Percentiles rank a stretch among this genome's conserved stretches.
These are phyloP conservation scores for Sarotherodon lohbergeri DNA, from an alignment of 2,113 vertebrate genomes.

Conservation along the genomic window DNA sequence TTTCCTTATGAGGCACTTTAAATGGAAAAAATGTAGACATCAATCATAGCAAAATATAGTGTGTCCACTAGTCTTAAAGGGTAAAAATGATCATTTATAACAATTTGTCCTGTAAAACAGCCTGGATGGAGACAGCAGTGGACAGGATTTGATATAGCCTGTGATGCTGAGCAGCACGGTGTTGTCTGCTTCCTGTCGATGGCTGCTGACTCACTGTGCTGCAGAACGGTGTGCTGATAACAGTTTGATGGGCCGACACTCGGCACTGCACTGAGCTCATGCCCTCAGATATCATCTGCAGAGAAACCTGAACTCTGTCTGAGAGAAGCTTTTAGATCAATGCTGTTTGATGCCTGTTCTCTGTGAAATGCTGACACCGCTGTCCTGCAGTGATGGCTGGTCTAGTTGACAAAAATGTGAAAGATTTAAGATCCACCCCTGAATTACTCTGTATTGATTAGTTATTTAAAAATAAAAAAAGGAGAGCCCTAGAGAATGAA, in stretches of 20 bases:
- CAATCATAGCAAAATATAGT: not conserved
- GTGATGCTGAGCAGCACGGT: not conserved
- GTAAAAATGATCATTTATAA: not conserved
- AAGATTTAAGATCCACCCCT: not conserved
- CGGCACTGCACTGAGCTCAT: not conserved
- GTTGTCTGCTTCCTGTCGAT: not conserved
- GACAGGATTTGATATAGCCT: not conserved
- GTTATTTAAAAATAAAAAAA: not conserved
- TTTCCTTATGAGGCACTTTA: not conserved
- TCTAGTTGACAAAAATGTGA: not conserved
- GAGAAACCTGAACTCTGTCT: slow-evolving; percentile 32
- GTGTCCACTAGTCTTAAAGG: not conserved
- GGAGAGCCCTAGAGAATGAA: accelerated
- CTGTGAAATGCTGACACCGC: not conserved
- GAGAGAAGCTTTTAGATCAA: not conserved
- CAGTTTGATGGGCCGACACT: slow-evolving; percentile 6
- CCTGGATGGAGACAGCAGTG: not conserved
- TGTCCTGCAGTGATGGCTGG: not conserved
- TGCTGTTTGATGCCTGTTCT: not conserved
- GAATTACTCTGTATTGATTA: not conserved
- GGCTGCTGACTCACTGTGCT: slow-evolving; percentile 58
- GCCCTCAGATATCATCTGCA: slow-evolving; percentile 25
- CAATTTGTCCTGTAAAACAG: not conserved
- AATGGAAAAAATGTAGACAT: not conserved
- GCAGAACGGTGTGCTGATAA: slow-evolving; percentile 26